Base-by-base conservation (phyloP, 2,797 vertebrate genomes). In the Gypaetus barbatus region DNA sequence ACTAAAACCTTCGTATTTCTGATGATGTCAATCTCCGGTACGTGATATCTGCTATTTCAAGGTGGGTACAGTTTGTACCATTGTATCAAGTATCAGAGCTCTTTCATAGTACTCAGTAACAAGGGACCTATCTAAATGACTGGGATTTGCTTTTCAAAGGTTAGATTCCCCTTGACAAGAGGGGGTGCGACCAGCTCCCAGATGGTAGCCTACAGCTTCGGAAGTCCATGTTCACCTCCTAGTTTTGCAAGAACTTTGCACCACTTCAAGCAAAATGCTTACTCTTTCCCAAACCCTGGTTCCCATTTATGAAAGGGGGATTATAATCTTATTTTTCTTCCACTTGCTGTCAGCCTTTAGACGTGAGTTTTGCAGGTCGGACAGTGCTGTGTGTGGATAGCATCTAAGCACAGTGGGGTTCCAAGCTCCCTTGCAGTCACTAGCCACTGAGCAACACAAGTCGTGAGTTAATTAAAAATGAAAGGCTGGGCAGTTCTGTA, bases 311-410 rank as follows among this genome's bases (percentile, higher is more conserved):
- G 41, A 71, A 54, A 88, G 13, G 13, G 18, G 18, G 28, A 44
- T 79, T 75, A 57, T 21, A 79, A 79, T 54, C 17, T 43, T 39
- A 6, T 22, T 86, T 83, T 79, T 7, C 10, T 86, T 68, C 68
- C 7, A 31, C 22, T 23, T 83, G 77, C 48, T 63, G n/a, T 63
- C 68, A 75, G 33, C n/a, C 23, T 63, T 79, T 37, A 68, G 37
- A 54, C 0, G 0, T 0, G 6, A 12, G 11, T 49, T 79, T 71
- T 79, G 52, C 11, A 37, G 71, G 77, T 76, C 44, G 63, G 44
- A 84, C 6, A 2, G 21, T 51, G 54, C 52, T 54, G 9, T 60
- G 63, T 25, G 46, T 70, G 58, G 30, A 25, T 18, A 30, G 31
- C 5, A 0, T 12, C 61, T 66, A 63, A 71, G 48, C 52, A 63